A percentile compares a stretch with the other conserved stretches of the same genome.
phyloP scores from a whole-genome alignment of 2,888 invertebrate species.

The Tachina fera region DNA sequence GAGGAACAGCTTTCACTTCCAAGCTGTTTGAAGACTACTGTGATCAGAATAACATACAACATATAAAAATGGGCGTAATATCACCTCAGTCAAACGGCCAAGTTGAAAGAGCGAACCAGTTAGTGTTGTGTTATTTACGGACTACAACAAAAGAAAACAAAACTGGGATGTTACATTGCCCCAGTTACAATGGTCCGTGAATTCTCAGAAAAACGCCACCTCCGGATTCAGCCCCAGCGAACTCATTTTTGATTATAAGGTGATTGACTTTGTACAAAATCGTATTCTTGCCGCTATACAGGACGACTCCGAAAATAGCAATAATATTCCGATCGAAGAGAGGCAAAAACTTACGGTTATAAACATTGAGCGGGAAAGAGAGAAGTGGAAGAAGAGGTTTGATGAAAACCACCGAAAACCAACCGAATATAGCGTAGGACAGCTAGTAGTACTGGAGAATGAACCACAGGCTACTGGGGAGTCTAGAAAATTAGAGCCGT shows the following conservation, averaged over 20 bases:
- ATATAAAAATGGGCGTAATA: no score
- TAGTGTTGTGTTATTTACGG: slow-evolving; percentile 68
- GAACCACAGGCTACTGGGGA: no score
- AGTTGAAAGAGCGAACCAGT: slow-evolving; percentile 63
- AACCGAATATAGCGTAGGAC: no score
- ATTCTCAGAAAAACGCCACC: no score
- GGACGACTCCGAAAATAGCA: background rate
- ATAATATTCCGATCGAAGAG: background rate
- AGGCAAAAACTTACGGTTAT: no score
- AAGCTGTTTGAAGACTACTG: slow-evolving; percentile 71
- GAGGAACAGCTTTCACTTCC: slow-evolving; percentile 13
- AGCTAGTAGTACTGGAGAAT: no score
- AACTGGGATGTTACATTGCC: slow-evolving; percentile 57
- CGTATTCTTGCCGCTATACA: background rate
- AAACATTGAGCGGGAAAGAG: background rate
- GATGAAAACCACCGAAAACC: no score
- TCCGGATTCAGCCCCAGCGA: no score
- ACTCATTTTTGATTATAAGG: no score
- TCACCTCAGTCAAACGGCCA: no score
- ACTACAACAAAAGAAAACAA: slow-evolving; percentile 49
- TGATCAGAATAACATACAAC: slow-evolving; percentile 33
- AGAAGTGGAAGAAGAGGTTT: slow-evolving; percentile 43
- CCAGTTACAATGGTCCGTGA: no score
- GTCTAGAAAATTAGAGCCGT: background rate
- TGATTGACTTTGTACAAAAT: no score